Percentiles rank a stretch among this genome's conserved stretches.
Evolutionary conservation across 2,888 invertebrate species (phyloP).

Genomic region (Sarcophaga caerulescens): DNA sequence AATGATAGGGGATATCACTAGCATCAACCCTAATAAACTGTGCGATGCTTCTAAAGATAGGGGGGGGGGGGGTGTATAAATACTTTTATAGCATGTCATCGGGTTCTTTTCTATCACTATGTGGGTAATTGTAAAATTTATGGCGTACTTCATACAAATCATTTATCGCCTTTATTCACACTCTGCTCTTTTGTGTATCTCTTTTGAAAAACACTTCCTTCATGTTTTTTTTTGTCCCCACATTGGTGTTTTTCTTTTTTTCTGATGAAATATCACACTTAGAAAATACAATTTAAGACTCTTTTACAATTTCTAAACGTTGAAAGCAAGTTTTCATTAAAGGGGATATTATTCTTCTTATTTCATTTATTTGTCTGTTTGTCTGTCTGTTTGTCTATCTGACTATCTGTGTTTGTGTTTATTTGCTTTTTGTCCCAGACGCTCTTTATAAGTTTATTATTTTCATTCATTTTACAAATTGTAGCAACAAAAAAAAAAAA

Average conservation of each 20-base stretch:
- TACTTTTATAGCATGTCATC: neutral
- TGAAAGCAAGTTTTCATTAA: slow-evolving; percentile 56
- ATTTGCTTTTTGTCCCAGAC: slow-evolving; percentile 10
- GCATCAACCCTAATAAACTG: no score
- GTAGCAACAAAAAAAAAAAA: neutral
- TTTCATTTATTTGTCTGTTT: neutral
- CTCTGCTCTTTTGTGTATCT: slow-evolving; percentile 25
- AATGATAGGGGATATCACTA: no score
- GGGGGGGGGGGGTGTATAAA: neutral
- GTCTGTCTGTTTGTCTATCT: neutral
- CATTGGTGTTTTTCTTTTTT: neutral
- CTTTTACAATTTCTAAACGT: slow-evolving; percentile 52
- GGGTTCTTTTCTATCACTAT: neutral
- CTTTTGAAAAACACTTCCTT: neutral
- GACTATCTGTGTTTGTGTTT: neutral
- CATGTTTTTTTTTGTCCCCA: neutral
- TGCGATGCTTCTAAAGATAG: no score
- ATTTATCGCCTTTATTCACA: neutral
- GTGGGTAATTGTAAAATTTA: slow-evolving; percentile 12
- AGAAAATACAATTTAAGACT: slow-evolving; percentile 52
- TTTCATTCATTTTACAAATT: slow-evolving; percentile 21
- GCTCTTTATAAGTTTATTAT: slow-evolving; percentile 8
- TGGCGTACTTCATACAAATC: neutral
- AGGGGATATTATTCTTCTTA: slow-evolving; percentile 3
- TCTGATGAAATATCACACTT: slow-evolving; percentile 39